Evolutionary conservation across 2,113 vertebrate genomes (phyloP).

Genomic region (Bombycilla garrulus): DNA sequence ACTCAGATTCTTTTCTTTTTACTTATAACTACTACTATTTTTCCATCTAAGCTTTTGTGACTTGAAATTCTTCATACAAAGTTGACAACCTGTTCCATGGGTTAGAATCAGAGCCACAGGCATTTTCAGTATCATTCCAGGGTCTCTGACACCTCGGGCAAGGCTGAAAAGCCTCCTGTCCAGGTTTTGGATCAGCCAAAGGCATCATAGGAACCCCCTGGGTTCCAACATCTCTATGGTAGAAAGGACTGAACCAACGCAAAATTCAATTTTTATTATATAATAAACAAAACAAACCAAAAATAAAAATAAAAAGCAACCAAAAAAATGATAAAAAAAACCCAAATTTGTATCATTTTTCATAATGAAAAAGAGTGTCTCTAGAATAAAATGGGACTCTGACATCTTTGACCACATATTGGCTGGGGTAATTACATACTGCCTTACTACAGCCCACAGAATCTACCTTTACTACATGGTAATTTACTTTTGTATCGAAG

Average conservation of each 20-base stretch:
- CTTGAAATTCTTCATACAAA: no score
- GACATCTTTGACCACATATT: not conserved
- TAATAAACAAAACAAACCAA: not conserved
- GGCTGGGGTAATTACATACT: not conserved
- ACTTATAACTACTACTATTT: no score
- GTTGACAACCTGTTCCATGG: no score
- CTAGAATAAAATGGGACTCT: not conserved
- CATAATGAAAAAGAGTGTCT: not conserved
- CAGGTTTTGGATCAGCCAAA: no score
- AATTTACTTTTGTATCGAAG: rapidly evolving
- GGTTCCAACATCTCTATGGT: no score
- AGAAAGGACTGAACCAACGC: not conserved
- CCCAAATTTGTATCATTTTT: not conserved
- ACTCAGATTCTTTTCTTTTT: no score
- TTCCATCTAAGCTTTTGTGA: no score
- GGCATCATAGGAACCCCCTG: no score
- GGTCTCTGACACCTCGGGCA: no score
- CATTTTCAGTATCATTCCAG: no score
- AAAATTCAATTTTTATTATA: not conserved
- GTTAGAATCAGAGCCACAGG: no score
- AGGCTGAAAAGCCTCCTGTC: no score
- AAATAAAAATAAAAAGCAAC: not conserved
- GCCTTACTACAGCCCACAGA: not conserved
- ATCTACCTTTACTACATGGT: not conserved
- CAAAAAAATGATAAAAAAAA: not conserved